Conservation (phyloP, 2,113 vertebrate species). For the Pampusana beccarii region DNA sequence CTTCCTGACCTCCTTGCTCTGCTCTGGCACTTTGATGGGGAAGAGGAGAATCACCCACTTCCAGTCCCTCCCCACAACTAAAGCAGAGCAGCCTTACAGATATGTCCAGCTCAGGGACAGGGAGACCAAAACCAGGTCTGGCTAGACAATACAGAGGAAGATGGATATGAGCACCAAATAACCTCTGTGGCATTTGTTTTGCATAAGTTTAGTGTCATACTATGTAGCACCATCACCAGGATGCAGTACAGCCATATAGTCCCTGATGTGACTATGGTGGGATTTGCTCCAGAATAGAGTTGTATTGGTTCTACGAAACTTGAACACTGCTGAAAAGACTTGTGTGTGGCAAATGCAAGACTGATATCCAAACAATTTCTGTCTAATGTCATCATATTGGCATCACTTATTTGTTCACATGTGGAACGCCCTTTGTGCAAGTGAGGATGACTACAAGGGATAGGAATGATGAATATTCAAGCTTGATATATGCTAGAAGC, state of each 20-base stretch:
- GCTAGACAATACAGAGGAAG: neutral
- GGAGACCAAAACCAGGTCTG: neutral
- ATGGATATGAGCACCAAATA: neutral
- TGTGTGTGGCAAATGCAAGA: neutral
- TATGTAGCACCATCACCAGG: neutral
- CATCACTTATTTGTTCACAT: neutral
- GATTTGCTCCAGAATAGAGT: neutral
- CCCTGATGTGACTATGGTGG: neutral
- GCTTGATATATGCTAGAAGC: neutral
- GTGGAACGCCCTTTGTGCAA: fast-evolving
- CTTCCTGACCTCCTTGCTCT: neutral
- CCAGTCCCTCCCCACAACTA: neutral
- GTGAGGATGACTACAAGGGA: neutral
- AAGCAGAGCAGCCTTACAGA: neutral
- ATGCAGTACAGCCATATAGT: neutral
- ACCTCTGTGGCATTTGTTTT: neutral
- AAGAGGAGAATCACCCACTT: neutral
- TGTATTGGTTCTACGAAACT: neutral
- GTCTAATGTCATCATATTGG: neutral
- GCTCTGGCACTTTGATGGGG: neutral
- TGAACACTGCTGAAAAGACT: neutral
- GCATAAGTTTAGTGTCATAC: neutral
- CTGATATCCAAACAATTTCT: neutral
- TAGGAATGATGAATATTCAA: neutral
- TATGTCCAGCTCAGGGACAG: neutral